These are phyloP conservation scores for Protosalanx chinensis DNA, from an alignment of 2,797 vertebrate species.

Conservation along the genomic window DNA sequence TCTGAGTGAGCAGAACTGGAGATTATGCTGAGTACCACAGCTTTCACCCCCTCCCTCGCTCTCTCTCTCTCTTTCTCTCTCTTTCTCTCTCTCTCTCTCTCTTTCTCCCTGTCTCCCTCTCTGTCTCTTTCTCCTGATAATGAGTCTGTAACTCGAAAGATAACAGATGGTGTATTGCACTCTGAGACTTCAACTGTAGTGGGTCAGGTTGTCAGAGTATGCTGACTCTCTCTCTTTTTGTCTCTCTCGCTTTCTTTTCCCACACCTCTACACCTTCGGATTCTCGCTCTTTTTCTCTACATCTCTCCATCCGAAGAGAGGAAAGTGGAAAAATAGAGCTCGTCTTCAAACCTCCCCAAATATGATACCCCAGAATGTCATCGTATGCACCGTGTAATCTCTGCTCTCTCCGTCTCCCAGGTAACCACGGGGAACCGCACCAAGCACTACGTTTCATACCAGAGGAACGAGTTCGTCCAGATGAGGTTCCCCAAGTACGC, in stretches of 20 bases:
- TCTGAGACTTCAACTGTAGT: neutral
- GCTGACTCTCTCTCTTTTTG: slow-evolving; percentile 4
- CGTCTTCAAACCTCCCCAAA: neutral
- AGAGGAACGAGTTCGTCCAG: slow-evolving; percentile 83
- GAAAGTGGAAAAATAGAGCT: neutral
- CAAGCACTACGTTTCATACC: slow-evolving; percentile 88
- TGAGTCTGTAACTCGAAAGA: neutral
- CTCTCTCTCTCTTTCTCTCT: neutral
- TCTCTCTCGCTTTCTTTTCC: too few species aligned
- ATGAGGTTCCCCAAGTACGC: slow-evolving; percentile 95
- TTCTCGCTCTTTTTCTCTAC: neutral
- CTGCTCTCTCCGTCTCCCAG: slow-evolving; percentile 50
- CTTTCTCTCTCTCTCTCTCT: neutral
- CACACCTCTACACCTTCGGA: neutral
- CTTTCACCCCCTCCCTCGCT: neutral
- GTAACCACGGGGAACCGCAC: slow-evolving; percentile 85
- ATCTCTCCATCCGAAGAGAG: neutral
- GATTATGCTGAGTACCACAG: neutral
- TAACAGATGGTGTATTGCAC: neutral
- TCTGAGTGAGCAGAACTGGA: too few species aligned
- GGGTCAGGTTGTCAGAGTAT: neutral
- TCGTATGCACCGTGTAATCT: neutral
- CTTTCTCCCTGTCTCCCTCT: neutral
- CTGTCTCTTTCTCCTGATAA: neutral
- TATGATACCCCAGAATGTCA: too few species aligned